Evolutionary conservation across 1,140 invertebrate genomes (phyloP), one percentile per base, ranked within the genome.

Genomic region (Littorina saxatilis): DNA sequence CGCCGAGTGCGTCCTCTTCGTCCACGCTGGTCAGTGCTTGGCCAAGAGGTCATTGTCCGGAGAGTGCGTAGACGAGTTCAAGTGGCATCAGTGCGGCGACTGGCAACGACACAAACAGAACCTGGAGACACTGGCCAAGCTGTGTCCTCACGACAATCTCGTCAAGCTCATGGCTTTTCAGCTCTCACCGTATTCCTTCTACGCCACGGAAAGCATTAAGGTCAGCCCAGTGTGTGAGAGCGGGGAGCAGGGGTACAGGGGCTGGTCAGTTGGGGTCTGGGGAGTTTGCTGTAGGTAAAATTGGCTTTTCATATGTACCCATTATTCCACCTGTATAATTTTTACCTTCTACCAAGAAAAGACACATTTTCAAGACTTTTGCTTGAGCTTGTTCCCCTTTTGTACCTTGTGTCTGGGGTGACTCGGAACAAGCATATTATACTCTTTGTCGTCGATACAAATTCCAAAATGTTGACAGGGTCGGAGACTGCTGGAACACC

Each of bases 141-240:
- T 78, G 15, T 39, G 50, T 29, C 11, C 52, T 13, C 47, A 55
- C 35, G 7, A n/a, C 4, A n/a, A 58, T 9, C 35, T 78, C 29
- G 17, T 78, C 2, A 43, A 63, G 76, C 37, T 78, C 32, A 5
- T 78, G 35, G 76, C 76, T 27, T 78, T 58, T 37, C 76, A 78
- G 76, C 20, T 39, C 76, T 27, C 39, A 1, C 76, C 76, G 11
- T 78, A 63, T 23, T 37, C 29, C 2, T 61, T 63, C 76, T 78
- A 78, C 58, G 76, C 58, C 39, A 78, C 76, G 35, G 76, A 78
- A 58, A n/a, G 39, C 15, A 20, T 78, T 15, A 63, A 63, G 70
- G 70, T 73, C 2, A 13, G 35, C 27, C 27, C 17, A 9, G 27
- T n/a, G 58, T n/a, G n/a, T n/a, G n/a, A n/a, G n/a, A 23, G 50